Conservation (phyloP, 2,888 invertebrate genomes). For the Lycocerus yunnanus region DNA sequence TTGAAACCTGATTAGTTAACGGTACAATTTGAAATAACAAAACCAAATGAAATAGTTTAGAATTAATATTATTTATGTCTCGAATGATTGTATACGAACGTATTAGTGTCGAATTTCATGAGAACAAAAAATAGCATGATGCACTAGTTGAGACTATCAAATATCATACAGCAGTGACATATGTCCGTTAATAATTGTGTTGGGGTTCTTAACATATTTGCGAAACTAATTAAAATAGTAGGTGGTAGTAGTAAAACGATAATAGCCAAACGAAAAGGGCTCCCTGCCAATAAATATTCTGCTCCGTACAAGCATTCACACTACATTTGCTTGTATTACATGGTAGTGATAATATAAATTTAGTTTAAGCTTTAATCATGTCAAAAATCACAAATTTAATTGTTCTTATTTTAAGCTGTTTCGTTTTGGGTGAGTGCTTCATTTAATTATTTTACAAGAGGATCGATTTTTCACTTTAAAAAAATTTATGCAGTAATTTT, state of each 20-base stretch:
- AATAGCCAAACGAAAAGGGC: slow-evolving; percentile 15
- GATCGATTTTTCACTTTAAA: too few relatives aligned
- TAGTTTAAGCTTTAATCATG: not conserved
- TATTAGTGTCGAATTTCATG: not conserved
- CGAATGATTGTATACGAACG: not conserved
- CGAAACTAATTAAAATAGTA: not conserved
- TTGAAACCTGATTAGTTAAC: not conserved
- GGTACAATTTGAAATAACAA: not conserved
- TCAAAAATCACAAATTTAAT: not conserved
- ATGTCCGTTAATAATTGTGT: not conserved
- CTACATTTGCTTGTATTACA: not conserved
- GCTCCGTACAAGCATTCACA: not conserved
- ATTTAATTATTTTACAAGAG: not conserved
- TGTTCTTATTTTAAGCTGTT: not conserved
- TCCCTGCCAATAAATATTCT: slow-evolving; percentile 14
- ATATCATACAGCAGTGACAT: not conserved
- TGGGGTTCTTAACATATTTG: not conserved
- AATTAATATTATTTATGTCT: not conserved
- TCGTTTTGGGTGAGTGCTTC: not conserved
- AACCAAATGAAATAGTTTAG: not conserved
- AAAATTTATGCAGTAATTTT: too few relatives aligned
- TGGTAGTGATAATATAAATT: not conserved
- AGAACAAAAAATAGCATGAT: not conserved
- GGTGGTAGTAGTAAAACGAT: not conserved
- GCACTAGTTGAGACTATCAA: not conserved